Conservation (phyloP, 2,888 invertebrate genomes). For the Masnerella sp. region DNA sequence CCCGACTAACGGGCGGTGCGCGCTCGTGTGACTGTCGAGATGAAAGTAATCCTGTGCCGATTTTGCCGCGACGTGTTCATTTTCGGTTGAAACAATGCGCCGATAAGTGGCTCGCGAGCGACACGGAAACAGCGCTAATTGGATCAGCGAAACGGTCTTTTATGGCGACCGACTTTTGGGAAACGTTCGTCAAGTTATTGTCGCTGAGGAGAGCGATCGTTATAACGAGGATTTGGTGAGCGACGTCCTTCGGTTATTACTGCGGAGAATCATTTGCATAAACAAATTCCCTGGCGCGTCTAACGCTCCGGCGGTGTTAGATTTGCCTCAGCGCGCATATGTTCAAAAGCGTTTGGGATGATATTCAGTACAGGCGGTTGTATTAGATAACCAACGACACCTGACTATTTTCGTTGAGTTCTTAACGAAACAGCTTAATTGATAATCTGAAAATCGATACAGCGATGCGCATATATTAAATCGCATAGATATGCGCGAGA, state of each 20-base stretch:
- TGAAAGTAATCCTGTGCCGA: conserved; percentile 60
- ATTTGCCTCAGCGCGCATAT: conserved; percentile 35
- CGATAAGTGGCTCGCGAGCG: conserved; percentile 10
- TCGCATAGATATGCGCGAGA: not conserved
- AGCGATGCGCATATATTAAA: not conserved
- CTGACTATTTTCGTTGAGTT: conserved; percentile 7
- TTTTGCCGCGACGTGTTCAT: conserved; percentile 51
- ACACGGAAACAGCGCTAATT: conserved; percentile 34
- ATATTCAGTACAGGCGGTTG: conserved; percentile 33
- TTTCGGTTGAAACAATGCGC: conserved; percentile 28
- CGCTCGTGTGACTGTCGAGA: conserved; percentile 51
- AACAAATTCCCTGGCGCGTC: conserved; percentile 70
- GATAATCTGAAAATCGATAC: not conserved
- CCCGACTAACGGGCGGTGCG: conserved; percentile 59
- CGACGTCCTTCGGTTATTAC: conserved; percentile 71
- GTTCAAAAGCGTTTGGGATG: conserved; percentile 10
- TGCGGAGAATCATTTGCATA: conserved; percentile 70
- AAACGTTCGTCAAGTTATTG: too few relatives aligned
- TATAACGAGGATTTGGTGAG: conserved; percentile 50
- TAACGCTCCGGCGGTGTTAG: conserved; percentile 63
- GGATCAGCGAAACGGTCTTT: conserved; percentile 29
- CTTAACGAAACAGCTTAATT: not conserved
- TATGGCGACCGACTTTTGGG: conserved; percentile 5
- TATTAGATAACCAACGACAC: conserved; percentile 18
- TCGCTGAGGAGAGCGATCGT: too few relatives aligned